phyloP scores from a whole-genome alignment of 2,888 invertebrate genomes.

The Pristionchus arcanus region DNA sequence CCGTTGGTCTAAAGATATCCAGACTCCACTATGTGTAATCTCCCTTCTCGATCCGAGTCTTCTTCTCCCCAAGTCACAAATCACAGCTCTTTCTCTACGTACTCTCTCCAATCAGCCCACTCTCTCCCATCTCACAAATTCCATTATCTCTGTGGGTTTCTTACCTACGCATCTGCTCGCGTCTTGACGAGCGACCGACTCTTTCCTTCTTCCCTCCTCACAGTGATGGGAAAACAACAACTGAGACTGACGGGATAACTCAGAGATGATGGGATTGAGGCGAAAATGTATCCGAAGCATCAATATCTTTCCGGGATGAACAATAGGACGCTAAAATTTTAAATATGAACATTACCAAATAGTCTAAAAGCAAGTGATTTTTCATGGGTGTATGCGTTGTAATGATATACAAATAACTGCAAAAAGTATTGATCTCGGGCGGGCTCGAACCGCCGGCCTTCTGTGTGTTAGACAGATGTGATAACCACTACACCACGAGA shows the following conservation, averaged over 20 bases:
- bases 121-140: constrained; percentile 18
- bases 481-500: constrained; percentile 78
- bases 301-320: background rate
- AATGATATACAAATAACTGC: no score
- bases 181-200: background rate
- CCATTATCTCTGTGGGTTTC: constrained; percentile 11
- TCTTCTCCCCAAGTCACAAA: constrained; percentile 29
- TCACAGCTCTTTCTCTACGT: background rate
- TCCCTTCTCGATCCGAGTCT: constrained; percentile 16
- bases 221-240: constrained; percentile 31
- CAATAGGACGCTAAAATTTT: no score
- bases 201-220: background rate
- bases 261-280: background rate
- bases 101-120: background rate
- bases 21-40: constrained; percentile 15
- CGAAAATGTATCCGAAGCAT: background rate
- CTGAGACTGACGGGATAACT: background rate
- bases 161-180: constrained; percentile 39
- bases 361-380: background rate
- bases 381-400: no score
- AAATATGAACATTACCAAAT: no score
- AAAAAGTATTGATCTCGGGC: constrained; percentile 73
- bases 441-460: constrained; percentile 78
- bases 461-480: constrained; percentile 78
- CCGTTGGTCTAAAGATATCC: constrained; percentile 43